Evolutionary conservation across 2,888 invertebrate species (phyloP), one percentile per base, ranked within the genome.

Genomic region (Nephrotoma guestfalica): DNA sequence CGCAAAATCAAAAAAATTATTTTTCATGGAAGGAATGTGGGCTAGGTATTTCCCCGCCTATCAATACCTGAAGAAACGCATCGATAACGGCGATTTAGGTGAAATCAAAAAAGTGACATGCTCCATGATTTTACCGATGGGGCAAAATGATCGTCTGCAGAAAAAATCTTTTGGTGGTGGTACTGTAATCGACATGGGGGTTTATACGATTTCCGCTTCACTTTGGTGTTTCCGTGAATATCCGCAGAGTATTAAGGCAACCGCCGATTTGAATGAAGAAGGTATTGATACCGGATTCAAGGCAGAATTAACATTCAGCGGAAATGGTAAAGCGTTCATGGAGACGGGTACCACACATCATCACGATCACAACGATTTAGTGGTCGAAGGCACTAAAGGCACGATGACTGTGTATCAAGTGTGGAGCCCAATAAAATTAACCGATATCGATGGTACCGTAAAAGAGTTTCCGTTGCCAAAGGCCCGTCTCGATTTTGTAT

Each of bases 21-120:
- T 97, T 89, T 90, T 97, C 0, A 97, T 97, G 96, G 97, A 97
- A 93, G 98, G 95, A 0, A 93, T 97, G n/a, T 98, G 98, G 98
- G 96, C 96, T 0, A 93, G 97, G 45, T 97, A 93, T 89, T 94
- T 97, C 87, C 98, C 98, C 0, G 93, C 94, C 0, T 97, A 97
- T 90, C 92, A 93, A 85, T 93, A 94, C 88, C 90, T 97, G 86
- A 94, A 93, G 86, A 93, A 95, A 88, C 94, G 94, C 89, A 92
- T 98, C 4, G 91, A 93, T 0, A 90, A 92, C 0, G 95, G 95
- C 1, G 93, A 92, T 47, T 92, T 97, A 86, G 97, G 97, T 5
- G 94, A 96, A 2, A 91, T 96, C 6, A 89, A 93, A 88, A 94
- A 95, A 89, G 94, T 96, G 1, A 93, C 93, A 86, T 95, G 92